A percentile compares a stretch with the other conserved stretches of the same genome.
phyloP scores from a whole-genome alignment of 2,797 vertebrate species.

The Rhodeus uyekii region DNA sequence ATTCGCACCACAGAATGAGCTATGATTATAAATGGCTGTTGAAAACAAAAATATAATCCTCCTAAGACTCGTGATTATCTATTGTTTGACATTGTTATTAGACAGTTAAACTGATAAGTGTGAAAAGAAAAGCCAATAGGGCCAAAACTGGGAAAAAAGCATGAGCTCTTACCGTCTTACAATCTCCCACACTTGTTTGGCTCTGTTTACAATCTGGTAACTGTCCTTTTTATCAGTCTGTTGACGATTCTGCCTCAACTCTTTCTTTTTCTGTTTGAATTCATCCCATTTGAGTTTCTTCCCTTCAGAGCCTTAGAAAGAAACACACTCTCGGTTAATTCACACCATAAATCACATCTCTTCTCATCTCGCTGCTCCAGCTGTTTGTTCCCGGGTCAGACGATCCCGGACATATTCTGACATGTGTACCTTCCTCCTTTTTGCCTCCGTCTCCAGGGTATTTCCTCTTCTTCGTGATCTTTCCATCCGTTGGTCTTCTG shows the following conservation, averaged over 20 bases:
- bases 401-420: not conserved
- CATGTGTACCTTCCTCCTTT: conserved; percentile 61
- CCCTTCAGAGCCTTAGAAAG: conserved; percentile 58
- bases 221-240: conserved; percentile 81
- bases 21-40: not conserved
- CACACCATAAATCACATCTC: not conserved
- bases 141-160: too few relatives aligned
- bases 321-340: not conserved
- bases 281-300: conserved; percentile 87
- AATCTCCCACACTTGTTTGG: conserved; percentile 88
- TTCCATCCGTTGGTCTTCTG: conserved; percentile 58
- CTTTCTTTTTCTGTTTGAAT: conserved; percentile 83
- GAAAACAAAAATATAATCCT: not conserved
- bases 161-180: conserved; percentile 76
- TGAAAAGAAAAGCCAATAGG: not conserved
- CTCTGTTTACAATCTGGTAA: conserved; percentile 76
- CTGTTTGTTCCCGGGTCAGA: not conserved
- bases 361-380: too few relatives aligned
- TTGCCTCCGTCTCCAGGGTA: conserved; percentile 17
- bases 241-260: conserved; percentile 77
- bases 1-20: not conserved
- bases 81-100: not conserved
- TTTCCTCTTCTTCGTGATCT: conserved; percentile 69
- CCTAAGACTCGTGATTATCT: not conserved
- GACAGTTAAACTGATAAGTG: not conserved